A percentile compares a stretch with the other conserved stretches of the same genome.
Evolutionary conservation across 2,888 invertebrate species (phyloP).

Genomic region (Tipula confusa): DNA sequence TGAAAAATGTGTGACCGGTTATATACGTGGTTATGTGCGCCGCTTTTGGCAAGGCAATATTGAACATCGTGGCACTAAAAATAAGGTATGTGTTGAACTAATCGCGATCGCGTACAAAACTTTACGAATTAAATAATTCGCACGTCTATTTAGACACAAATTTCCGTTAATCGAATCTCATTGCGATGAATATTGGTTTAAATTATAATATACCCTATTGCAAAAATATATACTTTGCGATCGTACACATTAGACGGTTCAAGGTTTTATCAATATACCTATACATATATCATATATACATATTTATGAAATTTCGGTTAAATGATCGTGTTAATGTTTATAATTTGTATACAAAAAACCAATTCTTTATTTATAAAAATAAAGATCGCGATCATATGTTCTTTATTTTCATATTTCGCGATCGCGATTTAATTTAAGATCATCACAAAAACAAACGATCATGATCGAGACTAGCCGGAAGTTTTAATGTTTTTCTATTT

Average conservation of each 20-base stretch:
- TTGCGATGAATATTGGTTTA: not conserved
- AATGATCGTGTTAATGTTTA: not conserved
- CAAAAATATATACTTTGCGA: not conserved
- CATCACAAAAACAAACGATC: not conserved
- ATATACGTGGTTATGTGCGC: conserved; percentile 66
- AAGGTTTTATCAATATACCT: not conserved
- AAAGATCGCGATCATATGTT: not conserved
- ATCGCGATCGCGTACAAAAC: not conserved
- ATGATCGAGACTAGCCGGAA: not conserved
- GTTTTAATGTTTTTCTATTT: not conserved
- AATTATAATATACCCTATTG: not conserved
- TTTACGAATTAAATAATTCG: not conserved
- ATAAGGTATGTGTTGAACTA: conserved; percentile 53
- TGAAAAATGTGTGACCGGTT: conserved; percentile 74
- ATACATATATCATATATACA: not conserved
- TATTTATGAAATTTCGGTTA: not conserved
- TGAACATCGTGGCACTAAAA: conserved; percentile 70
- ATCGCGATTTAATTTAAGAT: not conserved
- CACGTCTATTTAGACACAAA: not conserved
- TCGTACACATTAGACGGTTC: not conserved
- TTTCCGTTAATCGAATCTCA: not conserved
- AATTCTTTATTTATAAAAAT: too few species aligned
- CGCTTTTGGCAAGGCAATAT: conserved; percentile 92
- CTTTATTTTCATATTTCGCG: not conserved
- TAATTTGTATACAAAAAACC: too few species aligned